Evolutionary conservation across 2,113 vertebrate species (phyloP), one percentile per base, ranked within the genome.

Genomic region (Piaya cayana): DNA sequence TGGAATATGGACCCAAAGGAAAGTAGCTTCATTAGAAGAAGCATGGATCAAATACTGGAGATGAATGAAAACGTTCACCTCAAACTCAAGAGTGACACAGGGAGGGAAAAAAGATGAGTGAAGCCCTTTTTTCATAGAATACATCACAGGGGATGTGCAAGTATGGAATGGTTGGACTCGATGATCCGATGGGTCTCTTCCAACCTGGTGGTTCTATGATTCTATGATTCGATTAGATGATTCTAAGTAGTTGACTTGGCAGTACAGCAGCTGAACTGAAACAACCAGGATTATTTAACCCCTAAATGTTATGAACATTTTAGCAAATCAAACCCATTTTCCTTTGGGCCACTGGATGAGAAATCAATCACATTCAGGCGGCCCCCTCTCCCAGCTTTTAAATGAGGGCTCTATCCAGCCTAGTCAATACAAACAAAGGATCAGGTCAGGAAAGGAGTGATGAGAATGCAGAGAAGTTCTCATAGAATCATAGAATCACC

Each of bases 51-150:
- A 74, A 64, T 30, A 17, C 2, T n/a, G 32, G 52, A 52, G 71
- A 32, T 8, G 27, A 74, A 65, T 0, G 2, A 82, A 7, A 1
- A 14, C 26, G 11, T 21, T 50, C 60, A 37, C 30, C 6, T 5
- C 36, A 75, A 94, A 94, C 94, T 94, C 93, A 55, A 80, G 68
- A 82, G 92, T 90, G 96, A 96, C 94, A 92, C 87, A 34, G 94
- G 92, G 42, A 52, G 65, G 22, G 79, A 29, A 49, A 60, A 23
- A 37, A 67, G 42, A 11, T 5, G n/a, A 29, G 53, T 1, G n/a
- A 84, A 67, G 3, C 5, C 29, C 22, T 52, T 87, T 18, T 65
- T 30, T 19, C 71, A 34, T 0, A 36, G 49, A 0, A 0, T 5
- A 5, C 17, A 3, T 12, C 27, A n/a, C 64, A 58, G 34, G 43